phyloP scores from a whole-genome alignment of 2,797 vertebrate genomes.

The Erpetoichthys calabaricus region DNA sequence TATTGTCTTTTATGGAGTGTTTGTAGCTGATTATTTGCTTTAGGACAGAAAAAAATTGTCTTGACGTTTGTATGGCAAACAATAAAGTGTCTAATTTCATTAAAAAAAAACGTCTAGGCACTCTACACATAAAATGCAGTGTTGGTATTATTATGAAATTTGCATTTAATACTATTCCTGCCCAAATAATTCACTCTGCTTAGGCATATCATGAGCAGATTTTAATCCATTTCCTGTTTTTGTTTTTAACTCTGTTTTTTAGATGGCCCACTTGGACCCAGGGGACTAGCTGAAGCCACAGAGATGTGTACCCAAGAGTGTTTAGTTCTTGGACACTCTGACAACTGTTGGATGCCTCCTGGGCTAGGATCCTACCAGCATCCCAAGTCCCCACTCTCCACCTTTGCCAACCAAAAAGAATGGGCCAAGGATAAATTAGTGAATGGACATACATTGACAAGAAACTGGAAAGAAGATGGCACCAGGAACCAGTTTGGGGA shows the following conservation, averaged over 20 bases:
- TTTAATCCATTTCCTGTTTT: not conserved
- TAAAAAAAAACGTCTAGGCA: no score
- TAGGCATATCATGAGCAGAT: no score
- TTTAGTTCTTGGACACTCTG: constrained; percentile 89
- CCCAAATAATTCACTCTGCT: no score
- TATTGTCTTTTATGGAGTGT: not conserved
- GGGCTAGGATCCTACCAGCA: constrained; percentile 78
- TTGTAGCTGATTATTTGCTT: constrained; percentile 9
- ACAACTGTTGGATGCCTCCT: constrained; percentile 99
- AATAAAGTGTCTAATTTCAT: no score
- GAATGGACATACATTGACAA: constrained; percentile 92
- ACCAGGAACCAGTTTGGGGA: constrained; percentile 86
- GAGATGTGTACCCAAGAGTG: constrained; percentile 99
- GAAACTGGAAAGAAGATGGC: constrained; percentile 89
- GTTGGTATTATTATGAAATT: no score
- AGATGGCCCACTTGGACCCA: constrained; percentile 88
- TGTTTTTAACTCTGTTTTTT: constrained; percentile 4
- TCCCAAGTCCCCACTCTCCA: constrained; percentile 82
- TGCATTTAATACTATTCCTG: no score
- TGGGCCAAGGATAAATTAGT: constrained; percentile 97
- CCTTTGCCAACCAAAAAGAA: constrained; percentile 83
- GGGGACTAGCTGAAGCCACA: constrained; percentile 92
- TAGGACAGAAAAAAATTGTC: no score
- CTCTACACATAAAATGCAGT: no score
- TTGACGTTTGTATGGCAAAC: no score